Evolutionary conservation across 2,888 invertebrate species (phyloP).

Genomic region (Geophilus truncorum): DNA sequence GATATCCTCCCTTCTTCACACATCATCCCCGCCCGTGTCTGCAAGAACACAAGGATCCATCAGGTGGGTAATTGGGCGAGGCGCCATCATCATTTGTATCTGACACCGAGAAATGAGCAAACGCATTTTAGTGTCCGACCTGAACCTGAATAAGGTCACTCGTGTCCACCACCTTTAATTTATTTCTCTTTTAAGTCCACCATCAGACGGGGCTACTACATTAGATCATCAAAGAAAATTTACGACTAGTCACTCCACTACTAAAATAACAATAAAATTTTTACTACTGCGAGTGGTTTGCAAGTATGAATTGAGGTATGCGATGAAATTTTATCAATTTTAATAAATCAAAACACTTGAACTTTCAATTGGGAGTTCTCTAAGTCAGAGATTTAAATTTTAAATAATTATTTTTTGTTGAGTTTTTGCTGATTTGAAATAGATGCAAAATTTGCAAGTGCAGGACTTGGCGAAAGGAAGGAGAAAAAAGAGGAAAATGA

Average conservation of each 20-base stretch:
- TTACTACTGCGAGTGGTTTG: background rate
- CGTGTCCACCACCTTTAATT: background rate
- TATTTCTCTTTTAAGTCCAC: background rate
- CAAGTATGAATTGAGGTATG: too few relatives aligned
- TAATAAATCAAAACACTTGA: too few relatives aligned
- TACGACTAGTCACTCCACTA: background rate
- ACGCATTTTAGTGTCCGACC: background rate
- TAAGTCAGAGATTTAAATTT: too few relatives aligned
- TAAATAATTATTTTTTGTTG: too few relatives aligned
- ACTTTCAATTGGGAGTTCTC: too few relatives aligned
- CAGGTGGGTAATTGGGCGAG: constrained; percentile 9
- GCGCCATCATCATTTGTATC: constrained; percentile 15
- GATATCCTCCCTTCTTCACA: constrained; percentile 15
- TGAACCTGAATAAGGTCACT: background rate
- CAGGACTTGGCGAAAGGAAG: background rate
- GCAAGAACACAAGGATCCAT: constrained; percentile 11
- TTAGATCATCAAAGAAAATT: constrained; percentile 8
- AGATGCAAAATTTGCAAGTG: background rate
- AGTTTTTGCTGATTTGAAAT: too few relatives aligned
- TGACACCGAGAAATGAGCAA: constrained; percentile 11
- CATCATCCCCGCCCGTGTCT: constrained; percentile 3
- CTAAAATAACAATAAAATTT: background rate
- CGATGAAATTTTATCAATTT: too few relatives aligned
- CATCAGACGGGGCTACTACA: background rate
- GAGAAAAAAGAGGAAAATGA: background rate